Evolutionary conservation across 2,888 invertebrate genomes (phyloP).

Genomic region (Eupithecia dodoneata): DNA sequence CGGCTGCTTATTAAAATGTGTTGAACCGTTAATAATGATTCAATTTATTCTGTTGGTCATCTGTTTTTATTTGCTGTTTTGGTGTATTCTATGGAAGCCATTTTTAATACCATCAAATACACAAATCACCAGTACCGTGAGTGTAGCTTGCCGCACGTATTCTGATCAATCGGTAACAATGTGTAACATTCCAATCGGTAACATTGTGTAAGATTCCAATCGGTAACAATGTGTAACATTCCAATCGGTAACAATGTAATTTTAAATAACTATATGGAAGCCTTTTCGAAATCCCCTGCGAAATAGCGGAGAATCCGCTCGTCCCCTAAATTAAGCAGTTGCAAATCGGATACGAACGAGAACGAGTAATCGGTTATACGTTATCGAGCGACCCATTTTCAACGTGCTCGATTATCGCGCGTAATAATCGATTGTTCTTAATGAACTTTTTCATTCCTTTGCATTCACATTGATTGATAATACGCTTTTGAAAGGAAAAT

Average conservation of each 20-base stretch:
- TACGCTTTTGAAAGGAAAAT: constrained; percentile 2
- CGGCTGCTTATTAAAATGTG: too few species aligned
- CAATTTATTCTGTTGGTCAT: background rate
- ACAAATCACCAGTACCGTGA: background rate
- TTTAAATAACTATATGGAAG: background rate
- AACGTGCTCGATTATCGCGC: constrained; percentile 49
- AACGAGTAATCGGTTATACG: constrained; percentile 52
- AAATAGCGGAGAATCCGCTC: constrained; percentile 18
- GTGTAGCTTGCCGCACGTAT: background rate
- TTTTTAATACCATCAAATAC: background rate
- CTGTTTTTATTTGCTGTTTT: background rate
- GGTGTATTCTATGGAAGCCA: background rate
- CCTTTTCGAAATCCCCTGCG: constrained; percentile 1
- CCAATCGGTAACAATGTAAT: too few species aligned
- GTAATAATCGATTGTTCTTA: constrained; percentile 46
- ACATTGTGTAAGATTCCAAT: too few species aligned
- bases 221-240: too few species aligned
- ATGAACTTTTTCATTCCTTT: constrained; percentile 43
- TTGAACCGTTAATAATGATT: background rate
- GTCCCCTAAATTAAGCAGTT: constrained; percentile 30
- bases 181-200: too few species aligned
- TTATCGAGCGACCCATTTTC: constrained; percentile 60
- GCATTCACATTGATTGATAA: constrained; percentile 35
- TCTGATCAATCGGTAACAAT: too few species aligned
- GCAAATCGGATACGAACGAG: constrained; percentile 48